Percentiles rank a stretch among this genome's conserved stretches.
Conservation (phyloP, 1,140 invertebrate genomes). For the Triops cancriformis region DNA sequence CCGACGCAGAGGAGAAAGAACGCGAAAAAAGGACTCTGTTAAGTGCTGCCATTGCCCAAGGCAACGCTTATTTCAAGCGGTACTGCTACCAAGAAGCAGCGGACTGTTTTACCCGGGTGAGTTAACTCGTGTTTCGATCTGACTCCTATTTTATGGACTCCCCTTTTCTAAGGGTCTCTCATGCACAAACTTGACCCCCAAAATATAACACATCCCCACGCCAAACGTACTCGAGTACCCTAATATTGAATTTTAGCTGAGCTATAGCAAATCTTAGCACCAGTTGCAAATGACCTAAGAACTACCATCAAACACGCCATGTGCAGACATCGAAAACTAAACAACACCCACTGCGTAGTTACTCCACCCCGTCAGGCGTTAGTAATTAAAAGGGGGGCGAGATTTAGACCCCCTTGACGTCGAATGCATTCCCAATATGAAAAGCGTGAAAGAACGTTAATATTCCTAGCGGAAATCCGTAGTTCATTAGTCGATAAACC, state of each 20-base stretch:
- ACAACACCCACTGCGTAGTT: background rate
- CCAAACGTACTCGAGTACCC: too few species aligned
- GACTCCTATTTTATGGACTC: background rate
- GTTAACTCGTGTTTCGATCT: background rate
- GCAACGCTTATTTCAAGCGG: conserved; percentile 17
- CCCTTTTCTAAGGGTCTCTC: too few species aligned
- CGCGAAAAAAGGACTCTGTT: conserved; percentile 24
- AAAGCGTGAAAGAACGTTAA: too few species aligned
- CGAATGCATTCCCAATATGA: too few species aligned
- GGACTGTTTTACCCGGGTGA: conserved; percentile 19
- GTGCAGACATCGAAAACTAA: background rate
- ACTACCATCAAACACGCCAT: background rate
- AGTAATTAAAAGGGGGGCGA: background rate
- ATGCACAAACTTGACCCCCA: too few species aligned
- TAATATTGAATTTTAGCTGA: background rate
- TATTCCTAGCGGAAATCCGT: too few species aligned
- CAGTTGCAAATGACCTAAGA: background rate
- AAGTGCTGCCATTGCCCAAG: conserved; percentile 23
- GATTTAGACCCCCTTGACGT: background rate
- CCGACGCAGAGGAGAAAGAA: conserved; percentile 17
- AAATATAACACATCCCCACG: too few species aligned
- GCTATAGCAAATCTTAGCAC: background rate
- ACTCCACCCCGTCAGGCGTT: background rate
- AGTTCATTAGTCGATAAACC: too few species aligned
- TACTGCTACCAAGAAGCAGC: conserved; percentile 18